Evolutionary conservation across 2,888 invertebrate genomes (phyloP), one percentile per base, ranked within the genome.

Genomic region (Lumbricus terrestris): DNA sequence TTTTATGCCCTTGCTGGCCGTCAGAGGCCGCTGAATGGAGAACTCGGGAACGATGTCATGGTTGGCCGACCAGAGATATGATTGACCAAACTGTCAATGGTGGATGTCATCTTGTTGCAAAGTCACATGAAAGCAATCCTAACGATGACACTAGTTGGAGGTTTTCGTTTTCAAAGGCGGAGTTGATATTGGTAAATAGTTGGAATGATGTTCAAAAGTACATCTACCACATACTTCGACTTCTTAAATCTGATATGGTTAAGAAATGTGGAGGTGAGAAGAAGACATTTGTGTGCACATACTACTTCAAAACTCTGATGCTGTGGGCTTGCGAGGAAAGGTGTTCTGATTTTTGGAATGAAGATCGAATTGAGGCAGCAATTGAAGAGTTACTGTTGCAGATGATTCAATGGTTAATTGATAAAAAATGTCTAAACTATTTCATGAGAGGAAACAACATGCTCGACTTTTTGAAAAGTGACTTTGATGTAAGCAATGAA

Each of bases 81-180:
- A 85, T 85, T 23, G 35, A 35, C 6, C 34, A 35, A 16, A 23
- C 35, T 23, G 85, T 85, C 5, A 8, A 4, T 8, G 35, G 34
- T 23, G 85, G 85, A 23, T 85, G 85, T 85, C 85, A 85, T 35
- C 23, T 85, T 18, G 85, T 85, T 85, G 13, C 85, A 85, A 85
- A 85, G 37, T 23, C 85, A 23, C 85, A 85, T 29, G 35, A 34
- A 23, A 85, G 85, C 18, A 13, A 35, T 85, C 85, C 33, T 0
- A 85, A 85, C 1, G 85, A 85, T 16, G 85, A 34, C 2, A 85
- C 85, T 23, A 18, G 6, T 20, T 85, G 35, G 35, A 85, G 85
- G 15, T 85, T 85, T 85, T 85, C 85, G 1, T 85, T 85, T 35
- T 85, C 85, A 0, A 11, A 85, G 15, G 85, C 85, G 16, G 85